Percentiles rank a stretch among this genome's conserved stretches.
Conservation (phyloP, 2,888 invertebrate genomes). For the Carabus problematicus region DNA sequence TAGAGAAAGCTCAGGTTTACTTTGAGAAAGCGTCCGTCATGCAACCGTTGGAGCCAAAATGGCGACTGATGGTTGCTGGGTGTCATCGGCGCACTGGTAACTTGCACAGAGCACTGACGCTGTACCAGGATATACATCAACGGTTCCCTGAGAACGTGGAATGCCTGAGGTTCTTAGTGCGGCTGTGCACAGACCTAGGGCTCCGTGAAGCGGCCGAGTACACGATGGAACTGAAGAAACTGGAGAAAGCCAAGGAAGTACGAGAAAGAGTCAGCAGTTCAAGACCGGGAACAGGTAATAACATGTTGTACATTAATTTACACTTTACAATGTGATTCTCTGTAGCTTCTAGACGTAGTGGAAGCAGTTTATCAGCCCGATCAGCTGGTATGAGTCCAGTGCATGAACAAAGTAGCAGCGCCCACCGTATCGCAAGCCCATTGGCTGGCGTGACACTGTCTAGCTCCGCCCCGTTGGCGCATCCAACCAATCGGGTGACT, state of each 20-base stretch:
- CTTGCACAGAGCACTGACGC: conserved; percentile 71
- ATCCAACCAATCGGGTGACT: conserved; percentile 12
- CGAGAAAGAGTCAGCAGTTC: conserved; percentile 66
- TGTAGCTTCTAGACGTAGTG: conserved; percentile 62
- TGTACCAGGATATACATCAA: conserved; percentile 85
- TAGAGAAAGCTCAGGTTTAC: conserved; percentile 84
- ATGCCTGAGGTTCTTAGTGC: conserved; percentile 88
- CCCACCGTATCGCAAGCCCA: conserved; percentile 25
- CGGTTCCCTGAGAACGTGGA: conserved; percentile 95
- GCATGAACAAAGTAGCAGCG: conserved; percentile 14
- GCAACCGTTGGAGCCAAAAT: conserved; percentile 81
- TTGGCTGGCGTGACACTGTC: neutral
- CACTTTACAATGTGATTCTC: conserved; percentile 9
- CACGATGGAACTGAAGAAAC: conserved; percentile 80
- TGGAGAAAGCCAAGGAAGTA: conserved; percentile 64
- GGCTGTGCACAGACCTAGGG: conserved; percentile 88
- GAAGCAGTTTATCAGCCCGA: conserved; percentile 65
- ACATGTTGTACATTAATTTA: conserved; percentile 7
- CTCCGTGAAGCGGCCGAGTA: conserved; percentile 89
- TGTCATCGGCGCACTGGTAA: conserved; percentile 83
- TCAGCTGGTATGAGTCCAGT: conserved; percentile 60
- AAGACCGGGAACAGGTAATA: conserved; percentile 58
- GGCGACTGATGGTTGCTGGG: conserved; percentile 85
- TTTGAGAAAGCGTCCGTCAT: conserved; percentile 81
- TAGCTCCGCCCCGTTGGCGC: conserved; percentile 23